phyloP scores from a whole-genome alignment of 2,113 vertebrate genomes.

The Orthonyx spaldingii region DNA sequence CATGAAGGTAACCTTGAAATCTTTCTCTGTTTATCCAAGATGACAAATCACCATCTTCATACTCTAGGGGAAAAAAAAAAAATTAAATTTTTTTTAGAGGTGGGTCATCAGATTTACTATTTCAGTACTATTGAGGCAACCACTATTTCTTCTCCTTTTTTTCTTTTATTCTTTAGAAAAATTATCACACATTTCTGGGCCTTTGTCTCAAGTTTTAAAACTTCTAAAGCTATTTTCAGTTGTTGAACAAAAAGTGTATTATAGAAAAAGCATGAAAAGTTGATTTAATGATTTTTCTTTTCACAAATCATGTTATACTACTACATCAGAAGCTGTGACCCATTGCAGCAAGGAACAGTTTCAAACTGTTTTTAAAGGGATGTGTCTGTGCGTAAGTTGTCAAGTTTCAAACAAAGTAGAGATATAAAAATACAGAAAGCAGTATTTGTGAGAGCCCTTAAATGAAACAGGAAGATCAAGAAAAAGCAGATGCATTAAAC shows the following conservation, averaged over 20 bases:
- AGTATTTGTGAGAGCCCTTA: background rate
- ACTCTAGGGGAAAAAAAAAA: too few species aligned
- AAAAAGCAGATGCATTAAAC: background rate
- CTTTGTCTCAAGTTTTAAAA: background rate
- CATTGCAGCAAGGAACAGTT: background rate
- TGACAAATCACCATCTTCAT: constrained; percentile 89
- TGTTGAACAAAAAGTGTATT: background rate
- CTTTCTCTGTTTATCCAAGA: constrained; percentile 94
- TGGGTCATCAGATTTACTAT: background rate
- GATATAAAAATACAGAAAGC: background rate
- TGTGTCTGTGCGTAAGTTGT: background rate
- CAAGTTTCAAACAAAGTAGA: background rate
- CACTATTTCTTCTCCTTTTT: accelerated
- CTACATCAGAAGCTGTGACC: background rate
- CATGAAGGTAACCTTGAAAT: constrained; percentile 89
- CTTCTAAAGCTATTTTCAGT: background rate
- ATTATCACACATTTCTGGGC: background rate
- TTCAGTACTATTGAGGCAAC: background rate
- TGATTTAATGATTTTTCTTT: background rate
- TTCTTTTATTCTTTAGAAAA: background rate
- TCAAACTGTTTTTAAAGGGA: background rate
- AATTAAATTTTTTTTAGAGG: background rate
- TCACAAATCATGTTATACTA: background rate
- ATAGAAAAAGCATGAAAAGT: background rate
- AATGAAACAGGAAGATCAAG: background rate